Conservation (phyloP, 2,797 vertebrate species). For the Thripadectes ignobilis region DNA sequence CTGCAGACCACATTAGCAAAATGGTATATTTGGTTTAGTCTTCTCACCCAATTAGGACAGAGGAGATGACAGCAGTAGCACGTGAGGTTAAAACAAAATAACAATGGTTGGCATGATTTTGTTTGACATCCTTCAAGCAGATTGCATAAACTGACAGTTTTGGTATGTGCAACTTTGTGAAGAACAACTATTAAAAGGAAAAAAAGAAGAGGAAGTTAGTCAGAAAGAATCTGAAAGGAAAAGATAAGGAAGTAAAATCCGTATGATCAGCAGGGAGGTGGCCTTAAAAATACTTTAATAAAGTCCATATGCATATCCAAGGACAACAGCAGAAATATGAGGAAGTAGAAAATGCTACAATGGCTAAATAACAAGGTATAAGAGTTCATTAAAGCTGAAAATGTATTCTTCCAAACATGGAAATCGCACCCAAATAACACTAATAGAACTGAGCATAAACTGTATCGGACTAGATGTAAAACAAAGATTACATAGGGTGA, state of each 20-base stretch:
- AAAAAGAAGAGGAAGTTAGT: not conserved
- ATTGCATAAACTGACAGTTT: not conserved
- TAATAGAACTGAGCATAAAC: constrained; percentile 37
- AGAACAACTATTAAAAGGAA: not conserved
- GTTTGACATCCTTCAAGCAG: constrained; percentile 8
- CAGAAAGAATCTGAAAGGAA: constrained; percentile 24
- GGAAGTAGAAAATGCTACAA: not conserved
- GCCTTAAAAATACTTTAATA: not conserved
- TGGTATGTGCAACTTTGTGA: constrained; percentile 16
- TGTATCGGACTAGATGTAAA: constrained; percentile 24
- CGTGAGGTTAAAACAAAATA: not conserved
- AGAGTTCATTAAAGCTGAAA: constrained; percentile 25
- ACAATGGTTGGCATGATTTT: not conserved
- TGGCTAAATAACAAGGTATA: constrained; percentile 28
- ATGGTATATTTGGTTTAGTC: not conserved
- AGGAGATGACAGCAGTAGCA: constrained; percentile 12
- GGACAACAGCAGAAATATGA: not conserved
- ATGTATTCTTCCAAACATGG: constrained; percentile 23
- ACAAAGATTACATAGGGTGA: not conserved
- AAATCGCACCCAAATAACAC: constrained; percentile 36
- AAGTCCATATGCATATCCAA: not conserved
- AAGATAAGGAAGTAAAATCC: constrained; percentile 30
- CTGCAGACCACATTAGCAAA: not conserved
- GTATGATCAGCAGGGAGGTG: not conserved
- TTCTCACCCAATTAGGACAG: not conserved